These are phyloP conservation scores for Metellina segmentata DNA, from an alignment of 2,888 invertebrate genomes.

Conservation along the genomic window DNA sequence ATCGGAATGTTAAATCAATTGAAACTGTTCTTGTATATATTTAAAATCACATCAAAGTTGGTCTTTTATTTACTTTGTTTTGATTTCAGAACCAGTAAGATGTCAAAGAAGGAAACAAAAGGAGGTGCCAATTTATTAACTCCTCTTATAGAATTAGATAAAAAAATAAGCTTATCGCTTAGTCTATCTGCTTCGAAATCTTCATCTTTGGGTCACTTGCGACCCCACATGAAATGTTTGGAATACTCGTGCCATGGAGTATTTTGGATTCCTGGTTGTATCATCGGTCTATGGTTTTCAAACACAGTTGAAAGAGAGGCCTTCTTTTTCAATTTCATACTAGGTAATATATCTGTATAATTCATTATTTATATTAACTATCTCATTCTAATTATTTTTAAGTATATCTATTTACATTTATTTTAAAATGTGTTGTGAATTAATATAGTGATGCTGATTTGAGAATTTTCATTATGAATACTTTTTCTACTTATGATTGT, in stretches of 20 bases:
- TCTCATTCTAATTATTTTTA: background rate
- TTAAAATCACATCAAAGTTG: no score
- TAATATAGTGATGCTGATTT: no score
- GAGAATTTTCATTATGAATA: no score
- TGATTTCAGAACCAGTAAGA: no score
- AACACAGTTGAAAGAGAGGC: slow-evolving; percentile 87
- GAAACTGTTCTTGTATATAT: no score
- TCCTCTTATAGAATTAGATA: slow-evolving; percentile 59
- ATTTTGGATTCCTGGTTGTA: slow-evolving; percentile 88
- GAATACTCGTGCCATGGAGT: slow-evolving; percentile 93
- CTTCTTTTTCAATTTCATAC: slow-evolving; percentile 91
- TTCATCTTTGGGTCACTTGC: slow-evolving; percentile 75
- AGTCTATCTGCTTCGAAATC: slow-evolving; percentile 65
- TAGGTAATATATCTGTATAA: slow-evolving; percentile 84
- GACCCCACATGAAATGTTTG: slow-evolving; percentile 83
- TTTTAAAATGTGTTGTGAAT: background rate
- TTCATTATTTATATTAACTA: background rate
- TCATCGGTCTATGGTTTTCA: slow-evolving; percentile 89
- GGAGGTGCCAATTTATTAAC: background rate
- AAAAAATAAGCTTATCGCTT: slow-evolving; percentile 54
- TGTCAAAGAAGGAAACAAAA: background rate
- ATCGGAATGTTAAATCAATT: no score
- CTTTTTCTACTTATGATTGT: no score
- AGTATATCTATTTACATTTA: background rate
- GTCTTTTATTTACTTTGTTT: no score